Evolutionary conservation across 2,797 vertebrate genomes (phyloP).

Genomic region (Hippopotamyrus pictus): DNA sequence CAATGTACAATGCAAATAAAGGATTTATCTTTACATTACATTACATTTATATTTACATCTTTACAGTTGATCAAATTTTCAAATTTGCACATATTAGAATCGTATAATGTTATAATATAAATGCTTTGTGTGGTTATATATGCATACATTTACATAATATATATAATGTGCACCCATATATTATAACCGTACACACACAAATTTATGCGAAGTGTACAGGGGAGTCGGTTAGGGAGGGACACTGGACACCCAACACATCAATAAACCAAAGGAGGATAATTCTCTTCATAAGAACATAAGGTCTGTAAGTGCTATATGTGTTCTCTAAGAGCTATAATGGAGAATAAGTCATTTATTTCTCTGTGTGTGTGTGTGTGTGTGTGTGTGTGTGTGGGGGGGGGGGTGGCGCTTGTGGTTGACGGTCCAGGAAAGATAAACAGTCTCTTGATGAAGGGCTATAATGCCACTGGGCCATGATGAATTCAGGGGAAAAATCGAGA

Average conservation of each 20-base stretch:
- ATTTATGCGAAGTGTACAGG: neutral
- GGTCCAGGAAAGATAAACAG: constrained; percentile 66
- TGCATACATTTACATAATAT: neutral
- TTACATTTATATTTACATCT: no score
- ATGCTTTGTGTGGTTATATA: neutral
- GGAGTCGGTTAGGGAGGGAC: neutral
- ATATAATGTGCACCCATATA: neutral
- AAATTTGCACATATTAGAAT: neutral
- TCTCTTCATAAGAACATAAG: constrained; percentile 5
- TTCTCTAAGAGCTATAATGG: constrained; percentile 63
- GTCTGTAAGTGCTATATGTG: constrained; percentile 50
- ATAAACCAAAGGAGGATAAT: neutral
- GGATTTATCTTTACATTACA: neutral
- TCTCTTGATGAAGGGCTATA: constrained; percentile 64
- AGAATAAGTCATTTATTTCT: constrained; percentile 66
- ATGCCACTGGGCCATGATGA: constrained; percentile 63
- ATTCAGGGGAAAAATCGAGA: constrained; percentile 57
- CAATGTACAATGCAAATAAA: neutral
- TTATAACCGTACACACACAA: neutral
- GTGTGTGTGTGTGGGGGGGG: neutral
- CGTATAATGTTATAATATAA: neutral
- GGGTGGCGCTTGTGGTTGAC: neutral
- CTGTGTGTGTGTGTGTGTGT: constrained; percentile 19
- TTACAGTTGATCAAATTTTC: neutral
- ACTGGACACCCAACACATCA: neutral